Evolutionary conservation across 2,888 invertebrate genomes (phyloP), one percentile per base, ranked within the genome.

Genomic region (Mesorhabditis belari): DNA sequence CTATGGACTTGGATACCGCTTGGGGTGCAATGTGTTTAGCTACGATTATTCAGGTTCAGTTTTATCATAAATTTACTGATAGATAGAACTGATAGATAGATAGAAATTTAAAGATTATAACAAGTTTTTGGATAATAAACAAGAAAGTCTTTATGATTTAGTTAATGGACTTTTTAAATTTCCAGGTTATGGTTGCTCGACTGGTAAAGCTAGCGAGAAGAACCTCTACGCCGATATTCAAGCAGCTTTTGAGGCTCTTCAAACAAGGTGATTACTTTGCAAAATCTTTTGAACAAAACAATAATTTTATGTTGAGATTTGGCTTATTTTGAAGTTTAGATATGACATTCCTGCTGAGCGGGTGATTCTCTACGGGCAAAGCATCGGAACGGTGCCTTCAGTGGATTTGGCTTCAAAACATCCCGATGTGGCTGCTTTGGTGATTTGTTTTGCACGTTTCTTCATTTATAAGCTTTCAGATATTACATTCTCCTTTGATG

Each of bases 161-260:
- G n/a, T n/a, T 17, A 27, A 23, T 25, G 17, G 17, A 23, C 9
- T 1, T 9, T n/a, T n/a, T 23, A 24, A 12, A 4, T 57, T 58
- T 65, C 19, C 27, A 77, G 77, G 80, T 12, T 80, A 80, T 61
- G 78, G 78, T 12, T 73, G 72, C 50, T 79, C 78, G 17, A 89
- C 89, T 66, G 94, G 96, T 24, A 92, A 92, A 82, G 93, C 96
- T 9, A 92, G 93, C 4, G 96, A 96, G 83, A 94, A 94, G 84
- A 96, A 96, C 84, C 85, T 98, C 60, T 98, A 98, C 82, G 91
- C 94, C n/a, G 96, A 98, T 82, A 93, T 96, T 74, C 92, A 93
- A 83, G 93, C 94, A 61, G 71, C 72, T 3, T 70, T 71, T 55
- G 69, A 71, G 27, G 54, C 71, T 27, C 57, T 77, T 19, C 73